These are phyloP conservation scores for Eriocheir sinensis DNA, from an alignment of 1,140 invertebrate species.

Conservation along the genomic window DNA sequence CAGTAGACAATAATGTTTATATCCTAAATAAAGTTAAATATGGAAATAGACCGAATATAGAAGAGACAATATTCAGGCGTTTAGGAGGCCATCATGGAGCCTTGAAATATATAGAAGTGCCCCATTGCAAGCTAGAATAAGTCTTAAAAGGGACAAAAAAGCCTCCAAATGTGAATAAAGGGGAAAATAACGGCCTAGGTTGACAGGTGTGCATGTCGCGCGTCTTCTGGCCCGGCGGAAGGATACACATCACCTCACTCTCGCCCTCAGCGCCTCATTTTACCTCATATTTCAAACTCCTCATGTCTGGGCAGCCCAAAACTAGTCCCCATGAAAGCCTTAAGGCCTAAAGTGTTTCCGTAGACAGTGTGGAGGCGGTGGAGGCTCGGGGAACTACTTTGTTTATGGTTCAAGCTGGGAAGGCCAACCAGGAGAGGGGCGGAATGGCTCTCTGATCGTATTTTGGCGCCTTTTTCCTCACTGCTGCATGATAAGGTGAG, in stretches of 20 bases:
- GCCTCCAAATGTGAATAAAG: neutral
- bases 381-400: slow-evolving; percentile 27
- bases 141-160: neutral
- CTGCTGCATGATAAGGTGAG: slow-evolving; percentile 52
- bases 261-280: neutral
- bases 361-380: neutral
- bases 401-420: slow-evolving; percentile 56
- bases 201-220: slow-evolving; percentile 52
- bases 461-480: slow-evolving; percentile 1
- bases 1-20: no score
- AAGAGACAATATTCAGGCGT: neutral
- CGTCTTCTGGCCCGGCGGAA: slow-evolving; percentile 33
- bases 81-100: neutral
- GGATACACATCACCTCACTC: slow-evolving; percentile 11
- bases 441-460: slow-evolving; percentile 48
- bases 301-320: neutral
- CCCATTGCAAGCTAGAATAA: neutral
- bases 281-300: neutral
- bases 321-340: neutral
- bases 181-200: neutral
- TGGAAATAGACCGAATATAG: no score
- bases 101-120: neutral
- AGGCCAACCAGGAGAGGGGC: neutral
- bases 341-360: no score
- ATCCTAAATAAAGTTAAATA: no score